Evolutionary conservation across 2,113 vertebrate species (phyloP), one percentile per base, ranked within the genome.

Genomic region (Rhadina sibilatrix): DNA sequence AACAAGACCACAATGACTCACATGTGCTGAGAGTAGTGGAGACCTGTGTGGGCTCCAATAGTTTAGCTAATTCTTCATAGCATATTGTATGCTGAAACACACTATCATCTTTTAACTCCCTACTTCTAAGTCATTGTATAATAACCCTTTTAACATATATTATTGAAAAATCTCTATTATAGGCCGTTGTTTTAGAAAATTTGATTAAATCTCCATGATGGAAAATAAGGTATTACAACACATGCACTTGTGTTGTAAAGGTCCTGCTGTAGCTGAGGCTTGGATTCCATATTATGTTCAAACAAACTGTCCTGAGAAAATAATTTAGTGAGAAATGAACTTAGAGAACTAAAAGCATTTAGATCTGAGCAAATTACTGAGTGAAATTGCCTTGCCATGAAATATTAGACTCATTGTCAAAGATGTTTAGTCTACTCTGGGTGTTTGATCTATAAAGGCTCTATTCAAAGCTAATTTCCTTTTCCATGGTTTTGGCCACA

Each of bases 261-360:
- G 95, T 95, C 94, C 46, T 94, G 78, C 71, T 96, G 61, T 46
- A 83, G 83, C 8, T 15, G 33, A 47, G 38, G 49, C 54, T 93
- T 38, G 75, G 90, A 52, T 69, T 83, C 87, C 85, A 96, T 96
- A 95, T 95, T 97, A 94, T 89, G 87, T 91, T 96, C 87, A 98
- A 96, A 97, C n/a, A 65, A 97, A 97, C 90, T 92, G 93, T 97
- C 97, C 90, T 92, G 96, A 96, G 96, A 97, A 98, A 98, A 98
- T 97, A 97, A 98, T 98, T 97, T 95, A 95, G 96, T 97, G 94
- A 97, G 95, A 96, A 97, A 97, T 97, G 96, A 98, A 97, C 95
- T 97, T 97, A 95, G 79, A 95, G 94, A 95, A 94, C 93, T 95
- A 95, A 95, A 97, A 87, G 89, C 94, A 96, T 97, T 97, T 97